Percentiles rank a stretch among this genome's conserved stretches.
Evolutionary conservation across 1,140 invertebrate species (phyloP).

Genomic region (Eupeodes corollae): DNA sequence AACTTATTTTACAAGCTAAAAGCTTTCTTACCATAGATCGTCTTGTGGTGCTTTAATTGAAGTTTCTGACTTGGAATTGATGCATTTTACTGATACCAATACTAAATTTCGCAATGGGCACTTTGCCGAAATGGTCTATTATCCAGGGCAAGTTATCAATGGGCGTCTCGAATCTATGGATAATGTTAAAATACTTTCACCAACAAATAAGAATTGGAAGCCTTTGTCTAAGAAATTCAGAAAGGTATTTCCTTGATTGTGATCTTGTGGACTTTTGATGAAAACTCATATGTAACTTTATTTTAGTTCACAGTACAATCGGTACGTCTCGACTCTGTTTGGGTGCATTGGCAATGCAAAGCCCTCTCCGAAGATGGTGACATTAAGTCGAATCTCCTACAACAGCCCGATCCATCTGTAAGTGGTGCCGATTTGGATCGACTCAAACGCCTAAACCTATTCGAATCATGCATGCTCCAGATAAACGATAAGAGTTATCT

Average conservation of each 20-base stretch:
- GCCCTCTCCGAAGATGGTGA: conserved; percentile 54
- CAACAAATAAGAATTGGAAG: conserved; percentile 21
- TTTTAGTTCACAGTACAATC: conserved; percentile 48
- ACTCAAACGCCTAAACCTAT: conserved; percentile 69
- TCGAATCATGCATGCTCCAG: conserved; percentile 79
- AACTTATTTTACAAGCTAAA: background rate
- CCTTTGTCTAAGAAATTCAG: conserved; percentile 4
- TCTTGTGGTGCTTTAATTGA: conserved; percentile 20
- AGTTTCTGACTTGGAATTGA: conserved; percentile 21
- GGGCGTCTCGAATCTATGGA: conserved; percentile 51
- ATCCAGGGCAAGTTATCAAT: conserved; percentile 58
- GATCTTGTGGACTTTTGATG: background rate
- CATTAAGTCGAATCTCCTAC: conserved; percentile 40
- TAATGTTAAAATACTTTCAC: conserved; percentile 42
- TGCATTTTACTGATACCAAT: conserved; percentile 23
- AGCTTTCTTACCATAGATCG: conserved; percentile 9
- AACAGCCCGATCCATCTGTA: conserved; percentile 57
- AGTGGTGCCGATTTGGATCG: conserved; percentile 63
- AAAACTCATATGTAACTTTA: background rate
- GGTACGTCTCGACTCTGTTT: conserved; percentile 47
- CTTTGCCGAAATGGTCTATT: conserved; percentile 40
- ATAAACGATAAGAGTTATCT: conserved; percentile 70
- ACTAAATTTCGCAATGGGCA: conserved; percentile 9
- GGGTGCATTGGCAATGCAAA: conserved; percentile 71
- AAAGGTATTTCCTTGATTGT: background rate